Evolutionary conservation across 2,888 invertebrate genomes (phyloP), one percentile per base, ranked within the genome.

Genomic region (Drosophila atroscutellata): DNA sequence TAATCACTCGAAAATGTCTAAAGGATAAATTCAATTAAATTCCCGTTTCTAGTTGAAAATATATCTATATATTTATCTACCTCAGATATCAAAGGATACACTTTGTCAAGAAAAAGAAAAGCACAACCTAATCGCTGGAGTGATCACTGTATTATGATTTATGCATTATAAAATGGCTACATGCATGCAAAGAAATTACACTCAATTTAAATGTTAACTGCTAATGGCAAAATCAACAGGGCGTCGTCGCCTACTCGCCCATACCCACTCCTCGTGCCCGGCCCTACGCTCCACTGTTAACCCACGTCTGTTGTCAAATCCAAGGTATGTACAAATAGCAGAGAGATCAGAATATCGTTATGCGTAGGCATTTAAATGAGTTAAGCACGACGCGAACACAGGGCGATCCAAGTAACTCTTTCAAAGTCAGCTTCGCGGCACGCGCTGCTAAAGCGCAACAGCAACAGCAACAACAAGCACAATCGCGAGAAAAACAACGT

Each of bases 341-440:
- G 20, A 37, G 7, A 24, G 7, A 24, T 24, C 45, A 1, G 20
- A n/a, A 52, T 51, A 32, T 32, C 15, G 6, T 24, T 57, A 20
- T 36, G 60, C 30, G 54, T 49, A 7, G 52, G 39, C 36, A 30
- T 59, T 50, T n/a, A 67, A 68, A 68, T 63, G 37, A 28, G 37
- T n/a, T n/a, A 42, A 59, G 1, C 63, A 75, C 75, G 51, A 52
- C 49, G 24, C 20, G n/a, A 34, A 2, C n/a, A 75, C 72, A 60
- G 56, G 56, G 66, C 32, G 76, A 9, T 15, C 47, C 47, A 42
- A 50, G 66, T 49, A 28, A 32, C 26, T 32, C 47, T 58, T 62
- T 60, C 59, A 78, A 69, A 65, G 62, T 67, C 70, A 64, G 56
- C 62, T 52, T 59, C 0, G 55, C 39, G 51, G 13, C 74, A 63